Conservation (phyloP, 2,113 vertebrate genomes). For the Epinephelus lanceolatus region DNA sequence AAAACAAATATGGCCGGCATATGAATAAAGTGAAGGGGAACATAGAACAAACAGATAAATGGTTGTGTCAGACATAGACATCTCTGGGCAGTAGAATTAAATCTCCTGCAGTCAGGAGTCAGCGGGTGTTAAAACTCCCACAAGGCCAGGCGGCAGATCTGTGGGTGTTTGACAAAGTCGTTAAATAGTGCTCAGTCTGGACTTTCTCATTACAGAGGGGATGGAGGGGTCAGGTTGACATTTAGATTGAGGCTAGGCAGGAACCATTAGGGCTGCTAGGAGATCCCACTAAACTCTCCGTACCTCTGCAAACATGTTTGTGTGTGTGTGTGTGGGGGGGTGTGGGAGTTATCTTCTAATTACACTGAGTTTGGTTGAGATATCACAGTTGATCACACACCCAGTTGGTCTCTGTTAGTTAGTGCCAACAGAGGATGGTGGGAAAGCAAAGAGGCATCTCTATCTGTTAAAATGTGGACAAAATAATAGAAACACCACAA, state of each 20-base stretch:
- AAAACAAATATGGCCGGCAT: slow-evolving; percentile 25
- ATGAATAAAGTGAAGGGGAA: slow-evolving; percentile 17
- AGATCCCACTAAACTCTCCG: slow-evolving; percentile 51
- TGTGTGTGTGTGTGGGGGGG: slow-evolving; percentile 8
- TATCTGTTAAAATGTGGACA: neutral
- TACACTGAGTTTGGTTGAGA: slow-evolving; percentile 21
- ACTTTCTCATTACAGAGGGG: slow-evolving; percentile 77
- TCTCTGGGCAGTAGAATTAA: slow-evolving; percentile 36
- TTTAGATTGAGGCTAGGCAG: slow-evolving; percentile 68
- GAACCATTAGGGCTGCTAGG: slow-evolving; percentile 75
- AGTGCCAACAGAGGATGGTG: slow-evolving; percentile 44
- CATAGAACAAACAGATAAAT: slow-evolving; percentile 39
- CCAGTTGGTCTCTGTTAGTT: slow-evolving; percentile 1
- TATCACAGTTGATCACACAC: slow-evolving; percentile 20
- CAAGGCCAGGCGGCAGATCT: slow-evolving; percentile 28
- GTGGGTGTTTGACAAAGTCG: slow-evolving; percentile 73
- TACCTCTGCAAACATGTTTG: neutral
- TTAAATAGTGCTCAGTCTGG: slow-evolving; percentile 79
- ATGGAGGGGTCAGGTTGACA: slow-evolving; percentile 69
- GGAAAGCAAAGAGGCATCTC: slow-evolving; percentile 51
- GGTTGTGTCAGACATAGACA: slow-evolving; percentile 6
- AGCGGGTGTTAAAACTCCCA: slow-evolving; percentile 46
- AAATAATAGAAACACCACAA: slow-evolving; percentile 2
- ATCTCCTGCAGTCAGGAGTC: slow-evolving; percentile 17
- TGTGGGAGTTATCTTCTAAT: slow-evolving; percentile 66